Percentiles rank a stretch among this genome's conserved stretches.
These are phyloP conservation scores for Laticauda laticaudata DNA, from an alignment of 2,113 vertebrate species.

Conservation along the genomic window DNA sequence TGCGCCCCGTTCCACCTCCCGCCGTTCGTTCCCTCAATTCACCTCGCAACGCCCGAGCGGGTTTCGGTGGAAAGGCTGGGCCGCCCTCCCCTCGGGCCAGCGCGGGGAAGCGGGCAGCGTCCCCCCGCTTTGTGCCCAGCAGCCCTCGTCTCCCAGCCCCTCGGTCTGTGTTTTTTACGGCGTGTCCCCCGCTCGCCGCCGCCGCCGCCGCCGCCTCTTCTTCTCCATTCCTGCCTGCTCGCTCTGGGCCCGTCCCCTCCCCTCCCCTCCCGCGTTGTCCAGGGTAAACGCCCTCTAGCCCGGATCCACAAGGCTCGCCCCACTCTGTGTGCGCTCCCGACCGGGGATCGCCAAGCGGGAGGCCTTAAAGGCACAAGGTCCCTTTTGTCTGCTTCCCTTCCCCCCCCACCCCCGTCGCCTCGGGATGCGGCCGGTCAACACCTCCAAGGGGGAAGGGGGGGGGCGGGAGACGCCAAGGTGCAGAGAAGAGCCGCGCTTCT, in stretches of 20 bases:
- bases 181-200: background rate
- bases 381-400: slow-evolving; percentile 53
- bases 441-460: background rate
- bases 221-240: slow-evolving; percentile 24
- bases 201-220: background rate
- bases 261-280: slow-evolving; percentile 54
- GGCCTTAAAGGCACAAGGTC: slow-evolving; percentile 68
- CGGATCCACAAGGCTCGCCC: slow-evolving; percentile 67
- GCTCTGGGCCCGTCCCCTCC: slow-evolving; percentile 41
- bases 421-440: no score
- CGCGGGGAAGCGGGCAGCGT: background rate
- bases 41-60: background rate
- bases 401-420: slow-evolving; percentile 17
- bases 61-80: background rate
- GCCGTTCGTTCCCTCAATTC: background rate
- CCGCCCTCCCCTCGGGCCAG: background rate
- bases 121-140: background rate
- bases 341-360: slow-evolving; percentile 19
- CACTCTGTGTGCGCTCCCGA: slow-evolving; percentile 52
- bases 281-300: slow-evolving; percentile 71
- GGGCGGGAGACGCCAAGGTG: background rate
- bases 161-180: slow-evolving; percentile 13
- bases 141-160: background rate
- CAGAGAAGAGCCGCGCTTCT: background rate
- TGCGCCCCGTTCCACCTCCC: background rate